Base-by-base conservation (phyloP, 2,888 invertebrate species). In the Uloborus plumipes region DNA sequence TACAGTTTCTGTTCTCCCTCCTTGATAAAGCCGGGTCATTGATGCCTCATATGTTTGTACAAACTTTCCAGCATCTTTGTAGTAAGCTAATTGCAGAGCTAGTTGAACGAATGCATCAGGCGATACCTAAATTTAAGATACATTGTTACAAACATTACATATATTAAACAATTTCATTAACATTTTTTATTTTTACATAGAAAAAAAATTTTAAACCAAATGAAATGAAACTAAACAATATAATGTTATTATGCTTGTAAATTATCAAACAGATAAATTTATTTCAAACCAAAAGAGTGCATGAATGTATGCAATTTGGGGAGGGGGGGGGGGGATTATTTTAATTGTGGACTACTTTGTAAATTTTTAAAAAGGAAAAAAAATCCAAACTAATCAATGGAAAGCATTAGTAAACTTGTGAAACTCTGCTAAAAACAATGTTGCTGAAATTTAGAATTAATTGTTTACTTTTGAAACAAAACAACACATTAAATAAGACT, bases 71-170 rank as follows among this genome's bases (percentile, higher is more conserved):
- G 88, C 85, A 81, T 90, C 89, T 83, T 88, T 88, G 84, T 87
- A 90, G 84, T 90, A 90, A 0, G 90, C 89, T 26, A 90, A 83
- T 86, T 90, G 90, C 13, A 91, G 86, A 0, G 90, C 90, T 85
- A 90, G 88, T 87, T 91, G 91, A 15, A 91, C 88, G 84, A 89
- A 91, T 13, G 90, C 90, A 87, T 91, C 91, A n/a, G 91, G 91
- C 79, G 90, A 90, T 18, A 89, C 87, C 89, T 89, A 83, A 14
- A 59, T 75, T 39, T 6, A 11, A 39, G 9, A 39, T 11, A 39
- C 39, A 39, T 39, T 39, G 1, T 39, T 39, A 11, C 9, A 55
- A 55, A 55, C n/a, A 20, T 20, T 9, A 26, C 22, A 22, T 20
- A 18, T 59, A 39, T 9, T 39, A 39, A 39, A 39, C 7, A 4